Conservation (phyloP, 2,113 vertebrate genomes). For the Antechinus flavipes region DNA sequence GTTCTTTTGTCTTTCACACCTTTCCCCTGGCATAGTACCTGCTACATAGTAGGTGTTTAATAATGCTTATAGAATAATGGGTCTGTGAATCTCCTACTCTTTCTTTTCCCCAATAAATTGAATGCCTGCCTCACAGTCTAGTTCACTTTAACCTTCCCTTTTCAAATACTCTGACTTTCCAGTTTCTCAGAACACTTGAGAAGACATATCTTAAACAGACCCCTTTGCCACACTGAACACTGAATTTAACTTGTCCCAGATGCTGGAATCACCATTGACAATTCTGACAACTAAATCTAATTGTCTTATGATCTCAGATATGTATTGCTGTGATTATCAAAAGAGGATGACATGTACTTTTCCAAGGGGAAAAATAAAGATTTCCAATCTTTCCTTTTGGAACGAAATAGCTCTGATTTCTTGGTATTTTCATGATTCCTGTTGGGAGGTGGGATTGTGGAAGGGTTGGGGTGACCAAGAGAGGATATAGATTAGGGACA, state of each 20-base stretch:
- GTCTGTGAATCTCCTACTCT: too few relatives aligned
- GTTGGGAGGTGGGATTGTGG: neutral
- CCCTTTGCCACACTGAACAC: neutral
- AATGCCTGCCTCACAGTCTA: neutral
- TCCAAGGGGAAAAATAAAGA: neutral
- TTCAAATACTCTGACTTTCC: neutral
- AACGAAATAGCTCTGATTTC: neutral
- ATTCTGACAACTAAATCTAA: neutral
- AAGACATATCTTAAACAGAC: neutral
- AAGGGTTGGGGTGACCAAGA: rapidly evolving
- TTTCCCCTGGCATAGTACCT: neutral
- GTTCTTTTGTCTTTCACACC: neutral
- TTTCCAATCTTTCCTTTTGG: neutral
- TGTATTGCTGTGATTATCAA: neutral
- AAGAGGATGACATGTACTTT: neutral
- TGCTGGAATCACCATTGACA: neutral
- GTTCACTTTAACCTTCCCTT: neutral
- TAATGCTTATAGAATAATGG: too few relatives aligned
- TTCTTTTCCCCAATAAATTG: too few relatives aligned
- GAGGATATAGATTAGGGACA: neutral
- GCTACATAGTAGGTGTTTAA: neutral
- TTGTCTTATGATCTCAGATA: neutral
- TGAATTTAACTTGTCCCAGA: neutral
- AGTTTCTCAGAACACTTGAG: neutral
- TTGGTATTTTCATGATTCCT: neutral